Conservation (phyloP, 2,797 vertebrate species). For the Scleropages formosus region DNA sequence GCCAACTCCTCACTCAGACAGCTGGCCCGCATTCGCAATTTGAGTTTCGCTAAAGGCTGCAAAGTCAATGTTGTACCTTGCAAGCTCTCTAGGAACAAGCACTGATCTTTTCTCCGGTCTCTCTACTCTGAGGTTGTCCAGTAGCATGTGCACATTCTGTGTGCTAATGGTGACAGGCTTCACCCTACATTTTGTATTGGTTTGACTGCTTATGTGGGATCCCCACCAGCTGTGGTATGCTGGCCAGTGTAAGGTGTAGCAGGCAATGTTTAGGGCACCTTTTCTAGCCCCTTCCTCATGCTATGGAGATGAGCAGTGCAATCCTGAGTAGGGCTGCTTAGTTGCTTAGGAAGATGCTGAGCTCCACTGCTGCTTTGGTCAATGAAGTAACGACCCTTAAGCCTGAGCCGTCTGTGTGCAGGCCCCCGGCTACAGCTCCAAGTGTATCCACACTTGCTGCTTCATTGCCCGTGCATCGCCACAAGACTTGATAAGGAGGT, state of each 20-base stretch:
- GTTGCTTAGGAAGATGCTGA: not conserved
- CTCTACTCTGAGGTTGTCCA: not conserved
- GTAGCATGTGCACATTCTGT: not conserved
- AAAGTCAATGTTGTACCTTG: not conserved
- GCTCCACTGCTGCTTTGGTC: slow-evolving; percentile 2
- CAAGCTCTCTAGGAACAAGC: slow-evolving; percentile 11
- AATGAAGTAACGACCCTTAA: not conserved
- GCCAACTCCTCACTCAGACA: not conserved
- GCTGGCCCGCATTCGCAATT: not conserved
- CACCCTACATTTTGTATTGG: not conserved
- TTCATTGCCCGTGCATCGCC: slow-evolving; percentile 2
- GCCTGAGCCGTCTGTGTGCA: slow-evolving; percentile 14
- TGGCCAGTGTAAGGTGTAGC: slow-evolving; percentile 1
- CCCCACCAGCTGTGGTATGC: not conserved
- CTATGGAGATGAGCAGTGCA: not conserved
- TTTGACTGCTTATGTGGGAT: not conserved
- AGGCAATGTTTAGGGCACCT: slow-evolving; percentile 10
- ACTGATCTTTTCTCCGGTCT: slow-evolving; percentile 2
- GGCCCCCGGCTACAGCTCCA: slow-evolving; percentile 16
- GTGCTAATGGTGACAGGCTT: not conserved
- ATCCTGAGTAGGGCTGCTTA: slow-evolving; percentile 4
- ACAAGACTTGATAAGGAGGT: slow-evolving; percentile 5
- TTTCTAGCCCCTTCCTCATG: not conserved
- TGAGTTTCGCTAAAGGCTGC: slow-evolving; percentile 7
- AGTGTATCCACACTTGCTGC: slow-evolving; percentile 6